Percentiles rank a stretch among this genome's conserved stretches.
Conservation (phyloP, 2,113 vertebrate species). For the Calidris pugnax region DNA sequence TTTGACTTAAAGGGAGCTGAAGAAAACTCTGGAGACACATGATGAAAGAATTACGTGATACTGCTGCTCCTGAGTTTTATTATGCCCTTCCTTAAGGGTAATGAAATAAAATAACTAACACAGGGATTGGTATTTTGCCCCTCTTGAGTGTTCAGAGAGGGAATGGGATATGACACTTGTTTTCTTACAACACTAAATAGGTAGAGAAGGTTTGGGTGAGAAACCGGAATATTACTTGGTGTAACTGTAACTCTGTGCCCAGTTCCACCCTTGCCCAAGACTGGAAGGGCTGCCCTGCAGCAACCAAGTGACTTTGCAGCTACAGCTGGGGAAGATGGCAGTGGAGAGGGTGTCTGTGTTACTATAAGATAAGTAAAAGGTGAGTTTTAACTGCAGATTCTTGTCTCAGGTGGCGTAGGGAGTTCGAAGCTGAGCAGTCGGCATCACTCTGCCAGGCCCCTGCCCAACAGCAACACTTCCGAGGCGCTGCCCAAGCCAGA, state of each 20-base stretch:
- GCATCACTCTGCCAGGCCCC: conserved; percentile 72
- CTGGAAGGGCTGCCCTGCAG: not conserved
- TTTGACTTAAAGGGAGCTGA: not conserved
- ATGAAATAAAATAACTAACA: not conserved
- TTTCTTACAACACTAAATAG: not conserved
- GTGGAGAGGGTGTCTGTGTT: not conserved
- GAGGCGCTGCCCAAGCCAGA: conserved; percentile 82
- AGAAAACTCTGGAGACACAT: not conserved
- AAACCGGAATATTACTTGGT: not conserved
- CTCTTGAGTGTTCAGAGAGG: not conserved
- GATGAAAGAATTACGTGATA: fast-evolving
- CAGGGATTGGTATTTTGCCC: not conserved
- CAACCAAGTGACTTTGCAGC: not conserved
- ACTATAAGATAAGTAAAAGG: not conserved
- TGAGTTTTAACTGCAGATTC: not conserved
- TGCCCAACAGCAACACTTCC: conserved; percentile 35
- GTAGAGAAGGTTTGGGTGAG: not conserved
- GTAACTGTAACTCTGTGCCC: not conserved
- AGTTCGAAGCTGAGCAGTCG: conserved; percentile 72
- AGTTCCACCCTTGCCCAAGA: not conserved
- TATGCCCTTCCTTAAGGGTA: fast-evolving
- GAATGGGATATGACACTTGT: not conserved
- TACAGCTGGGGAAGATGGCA: not conserved
- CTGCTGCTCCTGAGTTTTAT: not conserved
- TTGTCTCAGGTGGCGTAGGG: conserved; percentile 65